Conservation (phyloP, 1,140 invertebrate species). For the Globodera ellingtonae region DNA sequence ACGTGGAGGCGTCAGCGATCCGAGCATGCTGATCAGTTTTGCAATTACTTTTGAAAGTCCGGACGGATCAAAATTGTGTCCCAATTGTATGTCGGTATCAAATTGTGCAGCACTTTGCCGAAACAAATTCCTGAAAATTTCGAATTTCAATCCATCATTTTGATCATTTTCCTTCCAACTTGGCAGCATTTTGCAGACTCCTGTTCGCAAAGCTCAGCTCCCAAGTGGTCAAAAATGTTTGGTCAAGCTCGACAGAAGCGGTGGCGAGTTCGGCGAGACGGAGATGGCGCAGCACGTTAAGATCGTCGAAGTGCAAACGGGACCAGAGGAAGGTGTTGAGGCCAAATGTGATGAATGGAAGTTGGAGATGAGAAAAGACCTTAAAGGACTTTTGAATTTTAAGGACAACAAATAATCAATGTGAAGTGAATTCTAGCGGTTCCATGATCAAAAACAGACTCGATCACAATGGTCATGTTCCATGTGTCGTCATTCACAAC, state of each 20-base stretch:
- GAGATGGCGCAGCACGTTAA: neutral
- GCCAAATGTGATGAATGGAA: constrained; percentile 11
- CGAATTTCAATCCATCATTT: neutral
- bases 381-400: neutral
- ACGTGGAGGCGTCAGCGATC: neutral
- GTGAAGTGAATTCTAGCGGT: no score
- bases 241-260: neutral
- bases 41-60: neutral
- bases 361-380: constrained; percentile 13
- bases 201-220: constrained; percentile 9
- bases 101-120: neutral
- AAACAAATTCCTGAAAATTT: neutral
- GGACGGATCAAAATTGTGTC: neutral
- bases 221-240: neutral
- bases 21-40: neutral
- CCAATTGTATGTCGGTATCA: neutral
- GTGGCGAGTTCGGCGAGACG: constrained; percentile 7
- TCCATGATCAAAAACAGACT: no score
- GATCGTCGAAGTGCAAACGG: constrained; percentile 1
- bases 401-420: neutral
- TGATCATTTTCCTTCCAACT: neutral
- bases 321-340: constrained; percentile 7
- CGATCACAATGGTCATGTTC: no score
- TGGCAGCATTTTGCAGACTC: neutral
- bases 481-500: no score